Evolutionary conservation across 2,888 invertebrate species (phyloP), one percentile per base, ranked within the genome.

Genomic region (Danaus chrysippus): DNA sequence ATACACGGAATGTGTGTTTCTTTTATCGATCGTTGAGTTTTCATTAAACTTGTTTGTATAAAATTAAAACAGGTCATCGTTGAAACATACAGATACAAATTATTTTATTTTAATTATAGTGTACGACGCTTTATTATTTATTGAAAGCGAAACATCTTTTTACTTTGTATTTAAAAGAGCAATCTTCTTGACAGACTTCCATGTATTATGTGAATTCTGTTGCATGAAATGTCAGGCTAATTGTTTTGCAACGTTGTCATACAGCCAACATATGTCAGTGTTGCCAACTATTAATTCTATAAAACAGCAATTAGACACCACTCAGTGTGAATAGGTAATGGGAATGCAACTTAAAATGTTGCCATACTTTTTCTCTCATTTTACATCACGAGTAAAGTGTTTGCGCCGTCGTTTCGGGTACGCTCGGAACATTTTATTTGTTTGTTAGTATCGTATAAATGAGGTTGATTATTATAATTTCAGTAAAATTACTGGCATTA

Each of bases 391-490:
- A 46, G 13, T 46, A 46, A 46, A n/a, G 46, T 49, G 17, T n/a
- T 17, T 49, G 49, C 17, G 49, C 49, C 49, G 49, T 49, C 49
- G 49, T 58, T 15, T 72, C 68, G 68, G 77, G 81, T 78, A 68
- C 81, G 82, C 82, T 85, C 78, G 71, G 76, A 81, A 77, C 82
- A 81, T 89, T 90, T 90, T 89, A 91, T 91, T 89, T 91, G 90
- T 91, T 91, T 91, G 89, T 89, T 89, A 86, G 86, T 82, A 83
- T 84, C 71, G 81, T 86, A 87, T 87, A 91, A 91, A 91, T 84
- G 84, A 82, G 80, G 78, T 84, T 90, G 86, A 91, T 91, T 90
- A 91, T 91, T 83, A 90, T 90, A 89, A 91, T 91, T 90, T 89
- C 85, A 79, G 78, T 83, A 79, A 86, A 89, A 91, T 91, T 86